phyloP scores from a whole-genome alignment of 2,888 invertebrate species.

The Nipponacmea schrenckii region DNA sequence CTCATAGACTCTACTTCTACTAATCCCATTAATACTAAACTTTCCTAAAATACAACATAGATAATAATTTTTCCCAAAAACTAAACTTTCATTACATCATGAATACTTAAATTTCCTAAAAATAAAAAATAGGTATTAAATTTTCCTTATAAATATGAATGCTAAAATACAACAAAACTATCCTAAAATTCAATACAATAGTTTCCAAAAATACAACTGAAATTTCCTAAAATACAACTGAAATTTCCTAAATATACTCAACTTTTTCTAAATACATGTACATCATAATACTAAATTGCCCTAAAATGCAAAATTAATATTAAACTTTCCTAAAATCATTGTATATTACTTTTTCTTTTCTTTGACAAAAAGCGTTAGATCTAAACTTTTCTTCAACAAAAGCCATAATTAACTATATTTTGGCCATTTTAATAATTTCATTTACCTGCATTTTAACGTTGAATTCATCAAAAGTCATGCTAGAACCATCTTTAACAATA shows the following conservation, averaged over 20 bases:
- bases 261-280: no score
- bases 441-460: constrained; percentile 51
- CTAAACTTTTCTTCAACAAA: no score
- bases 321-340: no score
- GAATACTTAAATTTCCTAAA: neutral
- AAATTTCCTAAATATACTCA: neutral
- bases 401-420: no score
- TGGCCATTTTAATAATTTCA: no score
- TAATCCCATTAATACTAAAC: constrained; percentile 60
- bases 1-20: constrained; percentile 49
- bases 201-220: neutral
- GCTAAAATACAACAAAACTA: neutral
- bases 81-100: neutral
- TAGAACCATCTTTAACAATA: neutral
- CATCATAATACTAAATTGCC: no score
- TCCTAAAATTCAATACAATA: neutral
- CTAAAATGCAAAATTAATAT: no score
- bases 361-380: no score
- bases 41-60: constrained; percentile 45
- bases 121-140: neutral
- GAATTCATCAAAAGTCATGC: constrained; percentile 41
- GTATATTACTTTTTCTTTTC: no score
- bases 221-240: neutral
- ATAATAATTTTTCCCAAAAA: constrained; percentile 47
- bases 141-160: neutral